These are phyloP conservation scores for Tetramorium simillimum DNA, from an alignment of 1,140 invertebrate genomes.

Conservation along the genomic window DNA sequence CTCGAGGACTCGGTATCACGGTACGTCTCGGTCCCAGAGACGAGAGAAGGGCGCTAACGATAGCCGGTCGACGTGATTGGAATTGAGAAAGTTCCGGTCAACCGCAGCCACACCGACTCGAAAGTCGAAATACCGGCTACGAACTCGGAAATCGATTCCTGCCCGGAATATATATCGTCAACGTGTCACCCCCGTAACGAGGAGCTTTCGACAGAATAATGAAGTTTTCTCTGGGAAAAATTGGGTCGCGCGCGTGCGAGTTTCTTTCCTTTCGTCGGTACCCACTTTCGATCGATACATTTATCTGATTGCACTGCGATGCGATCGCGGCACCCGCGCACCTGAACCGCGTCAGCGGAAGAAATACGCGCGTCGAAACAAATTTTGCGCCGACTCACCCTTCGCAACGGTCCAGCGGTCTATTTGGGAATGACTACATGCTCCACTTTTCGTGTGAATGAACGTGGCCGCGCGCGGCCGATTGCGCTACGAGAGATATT, in stretches of 20 bases:
- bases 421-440: neutral
- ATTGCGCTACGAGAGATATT: slow-evolving; percentile 38
- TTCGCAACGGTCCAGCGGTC: neutral
- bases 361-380: slow-evolving; percentile 26
- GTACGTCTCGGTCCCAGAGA: neutral
- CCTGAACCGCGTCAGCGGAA: neutral
- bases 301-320: slow-evolving; percentile 21
- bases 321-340: neutral
- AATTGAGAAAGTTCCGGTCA: slow-evolving; percentile 62
- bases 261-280: neutral
- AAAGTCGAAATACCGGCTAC: slow-evolving; percentile 55
- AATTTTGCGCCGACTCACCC: slow-evolving; percentile 14
- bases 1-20: slow-evolving; percentile 12
- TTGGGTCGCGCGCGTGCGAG: slow-evolving; percentile 24
- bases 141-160: slow-evolving; percentile 61
- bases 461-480: slow-evolving; percentile 18
- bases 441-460: slow-evolving; percentile 22
- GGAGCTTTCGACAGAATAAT: slow-evolving; percentile 54
- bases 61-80: slow-evolving; percentile 61
- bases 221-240: slow-evolving; percentile 50
- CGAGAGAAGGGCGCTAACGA: slow-evolving; percentile 61
- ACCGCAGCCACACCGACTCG: slow-evolving; percentile 50
- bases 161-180: slow-evolving; percentile 45
- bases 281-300: slow-evolving; percentile 30
- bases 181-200: slow-evolving; percentile 48